phyloP scores from a whole-genome alignment of 2,113 vertebrate species.

The Ciconia maguari region DNA sequence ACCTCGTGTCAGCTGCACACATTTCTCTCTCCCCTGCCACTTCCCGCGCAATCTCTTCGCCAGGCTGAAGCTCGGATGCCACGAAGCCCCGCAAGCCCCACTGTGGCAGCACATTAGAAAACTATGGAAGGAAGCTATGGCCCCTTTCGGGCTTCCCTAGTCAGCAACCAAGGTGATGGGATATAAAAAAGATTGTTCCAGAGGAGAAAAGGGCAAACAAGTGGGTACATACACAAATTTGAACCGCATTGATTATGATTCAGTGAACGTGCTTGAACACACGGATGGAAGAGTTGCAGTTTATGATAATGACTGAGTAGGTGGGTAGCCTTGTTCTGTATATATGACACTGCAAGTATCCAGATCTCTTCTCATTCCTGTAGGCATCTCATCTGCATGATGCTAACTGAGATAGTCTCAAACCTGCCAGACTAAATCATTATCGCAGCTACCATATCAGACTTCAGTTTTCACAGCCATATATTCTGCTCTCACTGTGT shows the following conservation, averaged over 20 bases:
- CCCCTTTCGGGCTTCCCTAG: neutral
- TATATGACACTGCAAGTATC: neutral
- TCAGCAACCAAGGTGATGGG: neutral
- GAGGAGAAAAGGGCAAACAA: neutral
- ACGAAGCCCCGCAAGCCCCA: neutral
- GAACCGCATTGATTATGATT: accelerated
- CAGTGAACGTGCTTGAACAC: neutral
- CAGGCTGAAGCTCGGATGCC: neutral
- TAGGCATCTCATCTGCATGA: neutral
- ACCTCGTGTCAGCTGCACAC: accelerated
- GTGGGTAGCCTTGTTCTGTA: neutral
- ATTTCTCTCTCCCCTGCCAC: neutral
- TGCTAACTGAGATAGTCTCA: neutral
- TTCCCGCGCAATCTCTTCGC: neutral
- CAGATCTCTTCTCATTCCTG: neutral
- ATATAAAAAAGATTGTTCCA: neutral
- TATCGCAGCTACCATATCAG: neutral
- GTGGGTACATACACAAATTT: neutral
- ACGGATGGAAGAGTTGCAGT: accelerated
- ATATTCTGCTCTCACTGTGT: neutral
- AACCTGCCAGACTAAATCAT: neutral
- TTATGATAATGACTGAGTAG: neutral
- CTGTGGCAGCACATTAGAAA: neutral
- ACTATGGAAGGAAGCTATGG: neutral
- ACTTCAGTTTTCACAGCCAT: neutral